Evolutionary conservation across 2,888 invertebrate genomes (phyloP), one percentile per base, ranked within the genome.

Genomic region (Girardia tigrina): DNA sequence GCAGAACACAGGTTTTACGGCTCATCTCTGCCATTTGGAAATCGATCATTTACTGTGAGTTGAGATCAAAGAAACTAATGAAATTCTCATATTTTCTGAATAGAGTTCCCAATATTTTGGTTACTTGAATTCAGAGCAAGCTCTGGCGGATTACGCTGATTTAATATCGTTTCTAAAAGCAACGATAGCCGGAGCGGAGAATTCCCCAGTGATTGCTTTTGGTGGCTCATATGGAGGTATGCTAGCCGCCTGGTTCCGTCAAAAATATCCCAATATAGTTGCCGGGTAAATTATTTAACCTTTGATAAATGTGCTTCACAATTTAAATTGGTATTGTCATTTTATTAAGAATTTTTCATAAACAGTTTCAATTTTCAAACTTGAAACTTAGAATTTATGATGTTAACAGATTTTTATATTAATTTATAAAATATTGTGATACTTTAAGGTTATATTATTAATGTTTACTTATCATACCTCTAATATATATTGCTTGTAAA

Each of bases 1-100:
- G 94, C 92, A 12, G 97, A 97, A 82, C 97, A 97, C 85, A 89
- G 97, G 84, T 97, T 92, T 82, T 97, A 97, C 84, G 97, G 95
- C 1, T 85, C 88, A 78, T 91, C 94, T 0, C 82, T 91, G 85
- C 95, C 97, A 0, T 94, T 90, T 84, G 92, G 91, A 1, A 89
- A 90, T 80, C 86, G 88, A 70, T 90, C 92, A 0, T 86, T 81
- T 75, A 79, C 82, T 79, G 85, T 86, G 79, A 80, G 78, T 23
- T n/a, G 8, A 6, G 4, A 6, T 12, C 56, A 8, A 12, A 12
- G 6, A 12, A 56, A 20, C 6, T 4, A 77, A 71, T 0, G 56
- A 78, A 20, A 16, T 56, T n/a, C 6, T 20, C 56, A 6, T 56
- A 2, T 56, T 56, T 6, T 20, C 88, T 14, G n/a, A n/a, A n/a